Evolutionary conservation across 1,140 invertebrate genomes (phyloP).

Genomic region (Danaus plexippus): DNA sequence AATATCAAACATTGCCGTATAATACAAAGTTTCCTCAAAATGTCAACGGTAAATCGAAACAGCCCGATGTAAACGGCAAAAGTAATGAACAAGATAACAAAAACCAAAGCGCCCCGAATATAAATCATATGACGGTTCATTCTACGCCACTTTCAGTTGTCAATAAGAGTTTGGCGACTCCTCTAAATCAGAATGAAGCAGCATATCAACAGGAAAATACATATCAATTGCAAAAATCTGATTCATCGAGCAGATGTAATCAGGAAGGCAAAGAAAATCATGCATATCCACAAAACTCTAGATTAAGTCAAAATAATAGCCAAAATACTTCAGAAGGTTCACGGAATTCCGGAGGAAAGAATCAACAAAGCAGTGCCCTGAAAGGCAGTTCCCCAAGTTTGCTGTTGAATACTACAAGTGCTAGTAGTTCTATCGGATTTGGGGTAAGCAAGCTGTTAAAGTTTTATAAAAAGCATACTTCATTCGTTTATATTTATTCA

Average conservation of each 20-base stretch:
- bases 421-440: conserved; percentile 61
- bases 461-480: not conserved
- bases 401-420: conserved; percentile 41
- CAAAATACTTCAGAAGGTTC: conserved; percentile 44
- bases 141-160: conserved; percentile 77
- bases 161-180: conserved; percentile 77
- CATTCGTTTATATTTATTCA: conserved; percentile 12
- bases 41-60: conserved; percentile 57
- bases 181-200: conserved; percentile 71
- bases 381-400: conserved; percentile 62
- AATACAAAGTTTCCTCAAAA: conserved; percentile 85
- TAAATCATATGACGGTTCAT: conserved; percentile 76
- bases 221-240: conserved; percentile 70
- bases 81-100: conserved; percentile 45
- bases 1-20: conserved; percentile 94
- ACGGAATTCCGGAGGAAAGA: conserved; percentile 38
- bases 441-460: conserved; percentile 42
- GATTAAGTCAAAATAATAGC: conserved; percentile 62
- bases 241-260: conserved; percentile 65
- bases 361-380: conserved; percentile 42
- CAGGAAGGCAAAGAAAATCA: conserved; percentile 70
- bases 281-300: conserved; percentile 65
- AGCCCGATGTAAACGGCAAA: conserved; percentile 57
- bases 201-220: conserved; percentile 64
- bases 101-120: conserved; percentile 52